phyloP scores from a whole-genome alignment of 2,113 vertebrate species.

The Mola mola region DNA sequence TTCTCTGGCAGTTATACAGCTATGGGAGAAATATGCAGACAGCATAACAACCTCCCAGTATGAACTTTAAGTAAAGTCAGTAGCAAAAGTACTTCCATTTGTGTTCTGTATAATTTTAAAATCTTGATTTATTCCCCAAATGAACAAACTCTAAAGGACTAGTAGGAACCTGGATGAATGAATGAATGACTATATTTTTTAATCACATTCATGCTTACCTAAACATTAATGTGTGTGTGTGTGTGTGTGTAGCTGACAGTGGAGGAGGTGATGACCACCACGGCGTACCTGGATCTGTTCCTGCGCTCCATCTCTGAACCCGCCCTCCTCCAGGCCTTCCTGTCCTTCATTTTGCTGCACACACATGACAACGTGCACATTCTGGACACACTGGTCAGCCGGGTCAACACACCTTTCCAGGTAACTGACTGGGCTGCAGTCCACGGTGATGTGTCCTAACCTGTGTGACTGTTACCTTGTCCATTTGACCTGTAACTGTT shows the following conservation, averaged over 20 bases:
- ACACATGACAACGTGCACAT: constrained; percentile 91
- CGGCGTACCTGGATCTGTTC: constrained; percentile 94
- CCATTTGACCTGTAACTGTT: neutral
- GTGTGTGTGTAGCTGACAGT: constrained; percentile 87
- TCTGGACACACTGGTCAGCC: constrained; percentile 92
- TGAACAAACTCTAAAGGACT: too few relatives aligned
- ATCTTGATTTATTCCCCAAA: too few relatives aligned
- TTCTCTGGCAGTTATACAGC: too few relatives aligned
- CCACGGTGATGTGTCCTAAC: neutral
- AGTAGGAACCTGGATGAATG: too few relatives aligned
- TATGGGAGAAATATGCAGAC: too few relatives aligned
- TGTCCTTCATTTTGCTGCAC: constrained; percentile 92
- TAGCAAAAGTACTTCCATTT: too few relatives aligned
- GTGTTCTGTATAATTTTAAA: too few relatives aligned
- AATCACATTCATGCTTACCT: neutral
- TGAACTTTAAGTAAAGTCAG: too few relatives aligned
- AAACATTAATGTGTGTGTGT: neutral
- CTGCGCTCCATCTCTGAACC: constrained; percentile 90
- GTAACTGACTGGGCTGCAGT: constrained; percentile 73
- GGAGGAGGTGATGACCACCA: constrained; percentile 97
- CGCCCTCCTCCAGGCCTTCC: constrained; percentile 92
- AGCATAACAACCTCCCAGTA: too few relatives aligned
- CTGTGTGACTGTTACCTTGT: neutral
- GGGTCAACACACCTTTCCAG: constrained; percentile 97
- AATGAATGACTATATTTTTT: too few relatives aligned